Evolutionary conservation across 2,888 invertebrate genomes (phyloP).

Genomic region (Empis stercorea): DNA sequence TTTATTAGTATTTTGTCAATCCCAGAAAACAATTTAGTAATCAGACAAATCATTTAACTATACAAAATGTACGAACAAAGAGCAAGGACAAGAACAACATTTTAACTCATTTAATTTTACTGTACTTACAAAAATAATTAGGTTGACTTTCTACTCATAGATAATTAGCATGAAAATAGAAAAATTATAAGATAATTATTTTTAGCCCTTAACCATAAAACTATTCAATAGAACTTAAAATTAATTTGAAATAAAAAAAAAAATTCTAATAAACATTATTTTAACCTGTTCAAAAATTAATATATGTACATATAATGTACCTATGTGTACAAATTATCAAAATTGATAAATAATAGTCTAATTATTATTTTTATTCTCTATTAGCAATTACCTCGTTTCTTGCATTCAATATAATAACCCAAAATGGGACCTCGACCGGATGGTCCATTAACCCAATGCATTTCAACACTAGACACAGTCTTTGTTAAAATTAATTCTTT

Average conservation of each 20-base stretch:
- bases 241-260: neutral
- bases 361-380: neutral
- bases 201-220: neutral
- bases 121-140: conserved; percentile 35
- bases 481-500: conserved; percentile 58
- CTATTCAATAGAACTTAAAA: too few species aligned
- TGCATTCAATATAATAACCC: conserved; percentile 83
- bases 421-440: conserved; percentile 72
- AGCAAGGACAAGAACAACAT: too few species aligned
- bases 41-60: too few species aligned
- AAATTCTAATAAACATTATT: too few species aligned
- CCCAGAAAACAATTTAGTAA: too few species aligned
- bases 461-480: conserved; percentile 69
- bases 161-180: conserved; percentile 9
- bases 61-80: too few species aligned
- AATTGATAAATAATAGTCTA: too few species aligned
- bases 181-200: neutral
- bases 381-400: conserved; percentile 51
- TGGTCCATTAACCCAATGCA: conserved; percentile 80
- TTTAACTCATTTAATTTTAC: too few species aligned
- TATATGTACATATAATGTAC: too few species aligned
- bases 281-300: too few species aligned
- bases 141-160: conserved; percentile 33
- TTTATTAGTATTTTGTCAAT: too few species aligned
- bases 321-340: too few species aligned